These are phyloP conservation scores for Sebastes oblongus DNA, from an alignment of 2,797 vertebrate genomes.

Conservation along the genomic window DNA sequence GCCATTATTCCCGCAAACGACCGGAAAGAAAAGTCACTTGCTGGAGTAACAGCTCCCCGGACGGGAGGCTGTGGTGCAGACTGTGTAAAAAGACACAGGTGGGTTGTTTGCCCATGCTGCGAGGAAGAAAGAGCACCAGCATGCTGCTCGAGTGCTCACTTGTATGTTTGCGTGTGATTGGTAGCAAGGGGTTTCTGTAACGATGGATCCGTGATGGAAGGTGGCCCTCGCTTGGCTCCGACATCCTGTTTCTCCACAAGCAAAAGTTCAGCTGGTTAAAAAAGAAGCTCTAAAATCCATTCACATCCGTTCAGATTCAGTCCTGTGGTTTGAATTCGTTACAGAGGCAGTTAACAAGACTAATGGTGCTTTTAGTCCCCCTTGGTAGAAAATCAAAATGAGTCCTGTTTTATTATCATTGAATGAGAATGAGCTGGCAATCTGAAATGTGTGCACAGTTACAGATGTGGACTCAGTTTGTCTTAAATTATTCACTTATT, in stretches of 20 bases:
- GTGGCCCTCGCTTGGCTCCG: conserved; percentile 27
- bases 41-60: conserved; percentile 78
- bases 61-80: conserved; percentile 62
- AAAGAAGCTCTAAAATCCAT: conserved; percentile 29
- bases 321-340: conserved; percentile 42
- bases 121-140: conserved; percentile 55
- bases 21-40: conserved; percentile 81
- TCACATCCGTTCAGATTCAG: conserved; percentile 14
- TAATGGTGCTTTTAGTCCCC: conserved; percentile 20
- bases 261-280: conserved; percentile 50
- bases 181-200: conserved; percentile 36
- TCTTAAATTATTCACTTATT: conserved; percentile 1
- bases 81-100: conserved; percentile 59
- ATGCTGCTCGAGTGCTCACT: conserved; percentile 39
- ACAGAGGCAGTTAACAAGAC: conserved; percentile 46
- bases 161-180: conserved; percentile 16
- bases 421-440: conserved; percentile 32
- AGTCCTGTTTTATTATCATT: conserved; percentile 24
- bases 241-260: conserved; percentile 13
- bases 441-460: conserved; percentile 5
- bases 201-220: conserved; percentile 16
- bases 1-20: conserved; percentile 76
- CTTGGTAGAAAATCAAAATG: conserved; percentile 19
- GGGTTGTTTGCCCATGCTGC: conserved; percentile 61
- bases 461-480: conserved; percentile 20